These are phyloP conservation scores for Phoxinus dragarum DNA, from an alignment of 2,797 vertebrate genomes.

Conservation along the genomic window DNA sequence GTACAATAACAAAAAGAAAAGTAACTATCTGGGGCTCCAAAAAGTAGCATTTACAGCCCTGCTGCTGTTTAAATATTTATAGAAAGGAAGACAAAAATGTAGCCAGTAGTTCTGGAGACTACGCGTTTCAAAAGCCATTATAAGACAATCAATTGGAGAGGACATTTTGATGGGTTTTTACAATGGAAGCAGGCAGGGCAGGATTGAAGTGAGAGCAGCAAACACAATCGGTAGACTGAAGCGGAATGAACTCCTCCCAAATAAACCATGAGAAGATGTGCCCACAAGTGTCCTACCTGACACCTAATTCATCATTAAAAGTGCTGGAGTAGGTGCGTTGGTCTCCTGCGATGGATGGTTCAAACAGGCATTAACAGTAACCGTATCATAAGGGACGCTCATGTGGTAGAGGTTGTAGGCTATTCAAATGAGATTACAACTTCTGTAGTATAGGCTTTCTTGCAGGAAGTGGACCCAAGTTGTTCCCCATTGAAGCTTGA, in stretches of 20 bases:
- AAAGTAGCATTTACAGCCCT: constrained; percentile 19
- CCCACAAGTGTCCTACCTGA: constrained; percentile 19
- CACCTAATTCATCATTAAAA: constrained; percentile 41
- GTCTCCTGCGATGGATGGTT: background rate
- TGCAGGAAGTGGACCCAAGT: background rate
- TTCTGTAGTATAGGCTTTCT: constrained; percentile 1
- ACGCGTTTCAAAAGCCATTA: constrained; percentile 28
- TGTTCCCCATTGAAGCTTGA: background rate
- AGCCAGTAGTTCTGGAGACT: constrained; percentile 36
- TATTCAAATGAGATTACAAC: background rate
- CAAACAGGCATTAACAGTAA: background rate
- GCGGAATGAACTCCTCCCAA: background rate
- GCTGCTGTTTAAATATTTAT: constrained; percentile 53
- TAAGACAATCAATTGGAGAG: constrained; percentile 20
- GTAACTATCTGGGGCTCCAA: constrained; percentile 9
- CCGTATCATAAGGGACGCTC: background rate
- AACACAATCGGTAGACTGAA: constrained; percentile 21
- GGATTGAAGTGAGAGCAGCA: background rate
- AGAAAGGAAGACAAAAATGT: constrained; percentile 30
- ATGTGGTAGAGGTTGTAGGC: background rate
- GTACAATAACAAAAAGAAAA: background rate
- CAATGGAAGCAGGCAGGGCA: background rate
- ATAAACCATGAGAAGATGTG: constrained; percentile 27
- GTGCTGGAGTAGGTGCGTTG: constrained; percentile 10
- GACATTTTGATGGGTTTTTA: constrained; percentile 4